Percentiles rank a stretch among this genome's conserved stretches.
phyloP scores from a whole-genome alignment of 2,888 invertebrate species.

The Drosophila merina region DNA sequence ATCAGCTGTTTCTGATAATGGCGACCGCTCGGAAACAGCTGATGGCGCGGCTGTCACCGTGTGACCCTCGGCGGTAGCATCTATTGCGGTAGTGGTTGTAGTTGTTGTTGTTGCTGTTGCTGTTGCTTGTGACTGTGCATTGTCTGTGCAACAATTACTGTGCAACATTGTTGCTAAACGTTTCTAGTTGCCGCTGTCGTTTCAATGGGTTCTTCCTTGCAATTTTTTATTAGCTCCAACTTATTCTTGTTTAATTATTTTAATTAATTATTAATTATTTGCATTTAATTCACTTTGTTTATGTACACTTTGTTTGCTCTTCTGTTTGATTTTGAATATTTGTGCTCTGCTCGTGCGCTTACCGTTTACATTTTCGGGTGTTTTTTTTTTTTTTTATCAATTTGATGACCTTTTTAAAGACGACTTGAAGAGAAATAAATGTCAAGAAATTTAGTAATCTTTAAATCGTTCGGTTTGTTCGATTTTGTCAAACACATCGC shows the following conservation, averaged over 20 bases:
- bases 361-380: conserved; percentile 61
- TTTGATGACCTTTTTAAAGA: conserved; percentile 52
- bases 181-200: conserved; percentile 29
- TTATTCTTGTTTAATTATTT: conserved; percentile 20
- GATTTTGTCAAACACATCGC: conserved; percentile 28
- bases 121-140: conserved; percentile 59
- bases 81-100: conserved; percentile 53
- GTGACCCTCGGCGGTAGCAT: conserved; percentile 55
- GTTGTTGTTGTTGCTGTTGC: conserved; percentile 40
- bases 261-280: conserved; percentile 25
- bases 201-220: conserved; percentile 13
- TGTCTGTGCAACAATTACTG: conserved; percentile 55
- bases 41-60: conserved; percentile 21
- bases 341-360: conserved; percentile 34
- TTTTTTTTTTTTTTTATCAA: conserved; percentile 40
- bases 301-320: conserved; percentile 38
- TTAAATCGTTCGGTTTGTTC: conserved; percentile 12
- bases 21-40: conserved; percentile 52
- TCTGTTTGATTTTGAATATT: conserved; percentile 11
- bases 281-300: conserved; percentile 34
- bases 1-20: conserved; percentile 61
- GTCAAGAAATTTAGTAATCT: too few species aligned
- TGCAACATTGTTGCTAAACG: conserved; percentile 66
- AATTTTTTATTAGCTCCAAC: conserved; percentile 18
- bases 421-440: conserved; percentile 23